Base-by-base conservation (phyloP, 2,113 vertebrate species). In the Anarrhichthys ocellatus region DNA sequence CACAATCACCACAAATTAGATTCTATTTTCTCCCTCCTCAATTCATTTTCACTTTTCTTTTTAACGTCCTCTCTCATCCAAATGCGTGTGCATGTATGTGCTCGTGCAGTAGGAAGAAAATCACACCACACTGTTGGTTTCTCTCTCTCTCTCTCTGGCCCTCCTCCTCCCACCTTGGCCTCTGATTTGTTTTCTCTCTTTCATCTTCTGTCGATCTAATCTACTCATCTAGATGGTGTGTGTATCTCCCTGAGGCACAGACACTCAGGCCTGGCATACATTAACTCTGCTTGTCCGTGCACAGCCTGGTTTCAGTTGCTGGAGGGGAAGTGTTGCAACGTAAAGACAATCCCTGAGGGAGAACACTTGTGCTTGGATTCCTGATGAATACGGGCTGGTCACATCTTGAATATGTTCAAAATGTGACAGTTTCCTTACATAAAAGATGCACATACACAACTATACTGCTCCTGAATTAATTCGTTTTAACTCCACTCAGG, bases 261-360 rank as follows among this genome's bases (percentile, higher is more conserved):
- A 68, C 76, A 32, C 64, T 24, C 73, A 81, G 77, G 73, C 72
- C 78, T 81, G 86, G 80, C 84, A 81, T 86, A 84, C 50, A 88
- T 92, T 88, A 88, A 76, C 63, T 72, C 14, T 32, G 34, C 83
- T 65, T 91, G 89, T 88, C 82, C 83, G 80, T 69, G 76, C 86
- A 88, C 38, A 64, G 86, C 76, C 76, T 80, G 74, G 86, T 89
- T 86, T 91, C 58, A 17, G 65, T 87, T 88, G 87, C 80, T 24
- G 4, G 2, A 63, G 73, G 63, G 83, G 63, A 87, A 77, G 75
- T 65, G 63, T 18, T 40, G 61, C 9, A 18, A 78, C 76, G 78
- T 80, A 67, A 62, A 71, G 54, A 69, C 54, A 76, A 36, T 62
- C 78, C 86, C 82, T 68, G 22, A 70, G 85, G 83, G 76, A 84